phyloP scores from a whole-genome alignment of 2,113 vertebrate genomes.

The Siniperca knerii region DNA sequence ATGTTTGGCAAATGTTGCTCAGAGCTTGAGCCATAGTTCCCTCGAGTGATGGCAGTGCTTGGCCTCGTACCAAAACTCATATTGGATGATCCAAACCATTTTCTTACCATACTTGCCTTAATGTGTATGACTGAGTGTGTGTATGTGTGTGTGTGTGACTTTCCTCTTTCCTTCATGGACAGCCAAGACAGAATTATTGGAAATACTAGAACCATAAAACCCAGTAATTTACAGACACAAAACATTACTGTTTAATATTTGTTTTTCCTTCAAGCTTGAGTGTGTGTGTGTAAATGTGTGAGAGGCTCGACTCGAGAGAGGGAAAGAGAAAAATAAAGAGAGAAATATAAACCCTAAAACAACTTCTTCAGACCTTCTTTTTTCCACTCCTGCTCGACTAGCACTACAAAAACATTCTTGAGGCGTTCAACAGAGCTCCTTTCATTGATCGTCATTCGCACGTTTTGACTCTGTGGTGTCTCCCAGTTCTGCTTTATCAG shows the following conservation, averaged over 20 bases:
- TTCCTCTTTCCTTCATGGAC: conserved; percentile 32
- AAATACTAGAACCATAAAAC: conserved; percentile 63
- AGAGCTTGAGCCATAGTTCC: not conserved
- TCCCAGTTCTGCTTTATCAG: conserved; percentile 58
- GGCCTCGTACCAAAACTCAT: conserved; percentile 40
- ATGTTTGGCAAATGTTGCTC: conserved; percentile 12
- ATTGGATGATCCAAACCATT: conserved; percentile 41
- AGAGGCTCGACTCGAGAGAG: conserved; percentile 41
- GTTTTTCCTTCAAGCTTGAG: conserved; percentile 57
- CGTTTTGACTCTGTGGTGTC: conserved; percentile 69
- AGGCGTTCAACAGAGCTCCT: conserved; percentile 46
- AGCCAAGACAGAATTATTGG: conserved; percentile 58
- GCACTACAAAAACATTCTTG: conserved; percentile 60
- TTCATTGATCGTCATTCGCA: conserved; percentile 31
- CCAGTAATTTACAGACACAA: conserved; percentile 60
- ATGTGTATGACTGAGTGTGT: conserved; percentile 31
- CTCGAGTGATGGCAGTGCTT: conserved; percentile 10
- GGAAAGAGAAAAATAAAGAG: conserved; percentile 54
- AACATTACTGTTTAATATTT: conserved; percentile 66
- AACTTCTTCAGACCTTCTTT: conserved; percentile 39
- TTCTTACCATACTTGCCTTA: conserved; percentile 8
- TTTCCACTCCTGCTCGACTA: conserved; percentile 32
- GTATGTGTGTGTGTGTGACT: not conserved
- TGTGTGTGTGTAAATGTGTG: conserved; percentile 48
- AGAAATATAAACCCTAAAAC: conserved; percentile 62